Percentiles rank a stretch among this genome's conserved stretches.
Evolutionary conservation across 2,888 invertebrate species (phyloP).

Genomic region (Deladenus siricidicola): DNA sequence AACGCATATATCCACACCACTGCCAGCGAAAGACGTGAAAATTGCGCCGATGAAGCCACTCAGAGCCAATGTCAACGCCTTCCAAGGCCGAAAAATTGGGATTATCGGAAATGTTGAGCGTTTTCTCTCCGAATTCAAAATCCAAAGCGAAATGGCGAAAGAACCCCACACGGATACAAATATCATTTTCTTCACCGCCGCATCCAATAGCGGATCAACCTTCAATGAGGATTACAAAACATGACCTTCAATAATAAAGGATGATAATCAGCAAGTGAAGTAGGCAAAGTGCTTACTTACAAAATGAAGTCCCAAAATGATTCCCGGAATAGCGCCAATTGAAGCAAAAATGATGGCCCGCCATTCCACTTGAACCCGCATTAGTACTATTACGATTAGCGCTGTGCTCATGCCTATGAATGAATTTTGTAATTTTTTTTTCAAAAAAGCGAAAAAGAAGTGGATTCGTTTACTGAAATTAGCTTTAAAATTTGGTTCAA

Average conservation of each 20-base stretch:
- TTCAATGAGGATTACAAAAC: slow-evolving; percentile 9
- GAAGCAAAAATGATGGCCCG: slow-evolving; percentile 43
- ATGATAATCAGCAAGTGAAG: slow-evolving; percentile 4
- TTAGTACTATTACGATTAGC: slow-evolving; percentile 50
- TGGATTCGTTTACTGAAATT: too few relatives aligned
- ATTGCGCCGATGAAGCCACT: slow-evolving; percentile 50
- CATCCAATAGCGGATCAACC: slow-evolving; percentile 45
- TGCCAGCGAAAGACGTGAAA: slow-evolving; percentile 50
- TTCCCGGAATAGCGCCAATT: slow-evolving; percentile 48
- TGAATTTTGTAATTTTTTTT: too few relatives aligned
- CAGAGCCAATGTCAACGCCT: slow-evolving; percentile 36
- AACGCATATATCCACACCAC: slow-evolving; percentile 51
- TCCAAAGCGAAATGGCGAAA: slow-evolving; percentile 51
- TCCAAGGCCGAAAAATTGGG: slow-evolving; percentile 38
- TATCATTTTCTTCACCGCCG: slow-evolving; percentile 51
- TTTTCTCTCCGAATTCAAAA: slow-evolving; percentile 48
- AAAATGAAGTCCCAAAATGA: slow-evolving; percentile 46
- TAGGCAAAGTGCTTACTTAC: slow-evolving; percentile 23
- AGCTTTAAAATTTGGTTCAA: too few relatives aligned
- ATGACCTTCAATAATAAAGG: not conserved
- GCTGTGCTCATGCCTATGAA: slow-evolving; percentile 52
- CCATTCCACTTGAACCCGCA: slow-evolving; percentile 47
- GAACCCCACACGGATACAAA: slow-evolving; percentile 53
- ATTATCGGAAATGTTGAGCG: slow-evolving; percentile 34
- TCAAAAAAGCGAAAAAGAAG: too few relatives aligned